Percentiles rank a stretch among this genome's conserved stretches.
phyloP scores from a whole-genome alignment of 1,140 invertebrate species.

The Drosophila ficusphila region DNA sequence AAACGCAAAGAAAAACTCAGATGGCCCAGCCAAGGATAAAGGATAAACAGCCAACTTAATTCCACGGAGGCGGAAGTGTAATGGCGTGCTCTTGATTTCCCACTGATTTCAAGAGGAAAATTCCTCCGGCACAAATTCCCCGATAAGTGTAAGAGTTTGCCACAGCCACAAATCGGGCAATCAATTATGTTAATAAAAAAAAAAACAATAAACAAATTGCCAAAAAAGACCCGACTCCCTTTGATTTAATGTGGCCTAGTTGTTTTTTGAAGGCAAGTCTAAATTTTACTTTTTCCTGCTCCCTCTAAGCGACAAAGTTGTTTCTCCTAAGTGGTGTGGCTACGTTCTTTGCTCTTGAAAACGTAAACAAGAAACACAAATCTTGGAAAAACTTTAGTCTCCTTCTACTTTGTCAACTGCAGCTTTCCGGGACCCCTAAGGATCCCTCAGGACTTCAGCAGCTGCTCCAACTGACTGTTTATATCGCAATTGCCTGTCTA shows the following conservation, averaged over 20 bases:
- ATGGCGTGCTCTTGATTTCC: constrained; percentile 50
- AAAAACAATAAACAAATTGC: constrained; percentile 73
- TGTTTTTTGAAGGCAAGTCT: constrained; percentile 14
- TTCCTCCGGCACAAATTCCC: constrained; percentile 57
- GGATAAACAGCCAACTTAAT: constrained; percentile 71
- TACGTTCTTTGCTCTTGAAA: constrained; percentile 32
- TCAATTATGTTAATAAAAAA: constrained; percentile 79
- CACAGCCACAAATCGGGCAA: constrained; percentile 34
- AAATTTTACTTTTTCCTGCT: constrained; percentile 4
- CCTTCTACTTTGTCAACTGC: constrained; percentile 71
- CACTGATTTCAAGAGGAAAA: constrained; percentile 18
- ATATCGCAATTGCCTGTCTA: constrained; percentile 71
- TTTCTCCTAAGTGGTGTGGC: constrained; percentile 61
- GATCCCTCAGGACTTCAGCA: constrained; percentile 4
- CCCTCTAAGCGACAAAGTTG: constrained; percentile 71
- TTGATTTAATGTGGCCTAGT: constrained; percentile 50
- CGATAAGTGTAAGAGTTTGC: constrained; percentile 37
- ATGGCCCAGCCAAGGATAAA: constrained; percentile 47
- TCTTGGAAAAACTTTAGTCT: constrained; percentile 59
- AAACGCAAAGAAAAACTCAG: constrained; percentile 4
- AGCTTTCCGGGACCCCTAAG: background rate
- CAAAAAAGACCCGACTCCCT: constrained; percentile 1
- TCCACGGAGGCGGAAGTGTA: constrained; percentile 49
- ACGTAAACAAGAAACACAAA: constrained; percentile 62
- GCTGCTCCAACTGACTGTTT: constrained; percentile 60